A percentile compares a stretch with the other conserved stretches of the same genome.
These are phyloP conservation scores for Himalopsyche phryganea DNA, from an alignment of 1,140 invertebrate genomes.

Conservation along the genomic window DNA sequence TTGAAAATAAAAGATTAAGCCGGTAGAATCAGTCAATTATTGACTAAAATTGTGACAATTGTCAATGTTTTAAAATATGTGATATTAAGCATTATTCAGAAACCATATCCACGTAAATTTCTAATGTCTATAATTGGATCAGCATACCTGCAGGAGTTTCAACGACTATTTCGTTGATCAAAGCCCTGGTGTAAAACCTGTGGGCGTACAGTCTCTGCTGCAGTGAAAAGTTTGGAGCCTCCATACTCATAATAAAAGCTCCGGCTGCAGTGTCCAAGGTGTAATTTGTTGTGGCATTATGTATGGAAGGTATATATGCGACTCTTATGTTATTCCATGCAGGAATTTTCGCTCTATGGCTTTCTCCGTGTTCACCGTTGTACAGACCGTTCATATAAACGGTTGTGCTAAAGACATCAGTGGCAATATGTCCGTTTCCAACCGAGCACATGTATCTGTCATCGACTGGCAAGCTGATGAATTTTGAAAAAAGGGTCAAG, in stretches of 20 bases:
- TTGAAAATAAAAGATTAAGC: no score
- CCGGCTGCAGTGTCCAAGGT: slow-evolving; percentile 45
- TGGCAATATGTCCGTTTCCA: slow-evolving; percentile 56
- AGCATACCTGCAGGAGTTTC: slow-evolving; percentile 5
- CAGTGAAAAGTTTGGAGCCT: slow-evolving; percentile 44
- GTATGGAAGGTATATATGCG: slow-evolving; percentile 41
- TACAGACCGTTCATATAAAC: slow-evolving; percentile 58
- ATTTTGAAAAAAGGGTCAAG: background rate
- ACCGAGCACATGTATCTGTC: slow-evolving; percentile 55
- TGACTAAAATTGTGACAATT: no score
- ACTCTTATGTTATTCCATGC: slow-evolving; percentile 53
- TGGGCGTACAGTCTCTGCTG: slow-evolving; percentile 55
- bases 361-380: slow-evolving; percentile 52
- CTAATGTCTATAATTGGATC: no score
- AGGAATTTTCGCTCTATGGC: slow-evolving; percentile 54
- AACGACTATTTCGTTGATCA: slow-evolving; percentile 54
- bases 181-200: slow-evolving; percentile 53
- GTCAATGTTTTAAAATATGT: no score
- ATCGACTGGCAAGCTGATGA: slow-evolving; percentile 49
- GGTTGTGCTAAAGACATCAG: slow-evolving; percentile 55
- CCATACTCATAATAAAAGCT: slow-evolving; percentile 43
- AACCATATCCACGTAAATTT: no score
- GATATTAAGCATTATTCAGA: no score
- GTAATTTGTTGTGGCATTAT: slow-evolving; percentile 36
- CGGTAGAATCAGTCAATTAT: no score